phyloP scores from a whole-genome alignment of 2,797 vertebrate genomes.

The Fundulus diaphanus region DNA sequence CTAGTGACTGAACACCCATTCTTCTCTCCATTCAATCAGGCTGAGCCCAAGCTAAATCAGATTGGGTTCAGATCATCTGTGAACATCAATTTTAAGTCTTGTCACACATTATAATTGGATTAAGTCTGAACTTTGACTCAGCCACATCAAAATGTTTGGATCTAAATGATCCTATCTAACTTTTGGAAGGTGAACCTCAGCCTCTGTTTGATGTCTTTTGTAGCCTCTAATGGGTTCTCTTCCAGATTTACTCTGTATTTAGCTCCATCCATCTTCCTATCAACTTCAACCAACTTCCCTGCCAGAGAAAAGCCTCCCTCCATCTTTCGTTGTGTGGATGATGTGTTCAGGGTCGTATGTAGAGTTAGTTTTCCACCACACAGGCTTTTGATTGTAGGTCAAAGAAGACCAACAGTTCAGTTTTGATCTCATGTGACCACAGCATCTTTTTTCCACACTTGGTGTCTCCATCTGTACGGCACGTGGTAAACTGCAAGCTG shows the following conservation, averaged over 20 bases:
- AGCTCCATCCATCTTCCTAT: not conserved
- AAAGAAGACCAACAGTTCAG: not conserved
- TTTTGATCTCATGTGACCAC: not conserved
- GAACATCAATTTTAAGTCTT: too few relatives aligned
- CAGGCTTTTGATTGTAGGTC: not conserved
- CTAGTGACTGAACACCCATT: too few relatives aligned
- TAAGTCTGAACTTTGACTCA: too few relatives aligned
- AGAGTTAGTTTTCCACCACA: not conserved
- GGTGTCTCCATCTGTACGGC: not conserved
- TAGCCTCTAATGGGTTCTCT: not conserved
- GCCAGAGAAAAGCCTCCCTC: not conserved
- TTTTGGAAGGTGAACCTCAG: not conserved
- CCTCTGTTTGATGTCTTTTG: not conserved
- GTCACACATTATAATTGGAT: too few relatives aligned
- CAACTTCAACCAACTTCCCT: not conserved
- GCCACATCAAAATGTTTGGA: too few relatives aligned
- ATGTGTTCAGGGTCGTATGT: not conserved
- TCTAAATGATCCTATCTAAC: too few relatives aligned
- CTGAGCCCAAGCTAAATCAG: too few relatives aligned
- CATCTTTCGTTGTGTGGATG: not conserved
- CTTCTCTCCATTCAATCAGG: too few relatives aligned
- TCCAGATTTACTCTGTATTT: not conserved
- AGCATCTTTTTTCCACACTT: not conserved
- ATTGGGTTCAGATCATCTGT: too few relatives aligned
- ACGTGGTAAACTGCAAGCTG: not conserved